Conservation (phyloP, 1,140 invertebrate species). For the Sarcophaga peregrina region DNA sequence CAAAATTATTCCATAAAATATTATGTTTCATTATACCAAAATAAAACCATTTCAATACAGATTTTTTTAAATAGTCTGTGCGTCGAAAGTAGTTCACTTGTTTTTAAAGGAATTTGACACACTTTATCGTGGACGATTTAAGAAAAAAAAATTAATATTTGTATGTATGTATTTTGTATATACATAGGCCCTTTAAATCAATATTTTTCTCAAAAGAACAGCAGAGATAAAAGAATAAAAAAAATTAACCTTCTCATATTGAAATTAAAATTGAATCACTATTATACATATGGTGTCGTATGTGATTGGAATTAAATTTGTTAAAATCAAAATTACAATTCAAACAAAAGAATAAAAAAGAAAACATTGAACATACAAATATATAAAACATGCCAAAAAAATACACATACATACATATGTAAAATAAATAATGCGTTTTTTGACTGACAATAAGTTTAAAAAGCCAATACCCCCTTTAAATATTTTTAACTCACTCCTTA, state of each 20-base stretch:
- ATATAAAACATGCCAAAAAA: not conserved
- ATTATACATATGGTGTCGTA: not conserved
- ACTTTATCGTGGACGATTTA: not conserved
- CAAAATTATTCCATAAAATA: slow-evolving; percentile 6
- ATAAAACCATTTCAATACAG: not conserved
- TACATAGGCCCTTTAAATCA: not conserved
- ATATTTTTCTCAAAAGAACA: not conserved
- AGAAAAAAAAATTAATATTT: too few species aligned
- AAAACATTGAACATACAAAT: not conserved
- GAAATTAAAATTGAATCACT: slow-evolving; percentile 21
- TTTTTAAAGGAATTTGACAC: not conserved
- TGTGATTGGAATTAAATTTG: slow-evolving; percentile 22
- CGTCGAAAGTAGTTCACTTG: not conserved
- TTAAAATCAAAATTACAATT: slow-evolving; percentile 3
- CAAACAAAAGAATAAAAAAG: too few species aligned
- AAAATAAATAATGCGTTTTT: slow-evolving; percentile 16
- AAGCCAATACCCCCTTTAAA: not conserved
- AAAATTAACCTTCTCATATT: not conserved
- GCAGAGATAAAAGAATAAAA: not conserved
- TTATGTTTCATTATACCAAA: not conserved
- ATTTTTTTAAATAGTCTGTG: not conserved
- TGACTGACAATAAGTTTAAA: slow-evolving; percentile 15
- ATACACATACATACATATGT: not conserved
- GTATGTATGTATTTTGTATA: too few species aligned
- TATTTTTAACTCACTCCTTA: not conserved